phyloP scores from a whole-genome alignment of 2,888 invertebrate species.

The Aplocera efformata region DNA sequence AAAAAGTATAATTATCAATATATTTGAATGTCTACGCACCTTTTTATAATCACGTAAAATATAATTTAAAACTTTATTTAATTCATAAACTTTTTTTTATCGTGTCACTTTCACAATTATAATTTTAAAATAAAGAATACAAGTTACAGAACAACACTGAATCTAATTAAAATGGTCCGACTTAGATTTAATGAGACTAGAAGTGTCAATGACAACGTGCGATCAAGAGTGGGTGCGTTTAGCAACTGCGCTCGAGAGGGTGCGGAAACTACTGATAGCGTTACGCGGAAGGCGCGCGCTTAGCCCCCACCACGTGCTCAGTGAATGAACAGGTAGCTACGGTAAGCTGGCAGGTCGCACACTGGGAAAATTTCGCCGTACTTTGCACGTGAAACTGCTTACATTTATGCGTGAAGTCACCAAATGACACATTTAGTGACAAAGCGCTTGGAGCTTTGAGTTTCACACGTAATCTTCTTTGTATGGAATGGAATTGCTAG shows the following conservation, averaged over 20 bases:
- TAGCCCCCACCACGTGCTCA: slow-evolving; percentile 67
- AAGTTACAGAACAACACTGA: slow-evolving; percentile 22
- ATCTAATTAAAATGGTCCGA: slow-evolving; percentile 29
- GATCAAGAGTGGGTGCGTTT: slow-evolving; percentile 74
- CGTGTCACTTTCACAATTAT: slow-evolving; percentile 17
- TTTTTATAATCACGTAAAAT: slow-evolving; percentile 24
- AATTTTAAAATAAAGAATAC: slow-evolving; percentile 9
- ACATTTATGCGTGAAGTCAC: slow-evolving; percentile 18
- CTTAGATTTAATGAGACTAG: slow-evolving; percentile 51
- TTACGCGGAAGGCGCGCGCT: slow-evolving; percentile 75
- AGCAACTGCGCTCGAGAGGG: slow-evolving; percentile 75
- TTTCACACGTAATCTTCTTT: slow-evolving; percentile 2
- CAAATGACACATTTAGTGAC: slow-evolving; percentile 7
- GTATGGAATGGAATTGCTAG: not conserved
- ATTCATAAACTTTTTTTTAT: slow-evolving; percentile 10
- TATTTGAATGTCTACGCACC: slow-evolving; percentile 40
- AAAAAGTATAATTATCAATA: no score
- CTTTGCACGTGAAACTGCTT: slow-evolving; percentile 27
- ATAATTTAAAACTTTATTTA: no score
- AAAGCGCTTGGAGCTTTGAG: slow-evolving; percentile 6
- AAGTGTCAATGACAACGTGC: slow-evolving; percentile 67
- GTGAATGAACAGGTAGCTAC: slow-evolving; percentile 74
- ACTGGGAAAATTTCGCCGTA: slow-evolving; percentile 32
- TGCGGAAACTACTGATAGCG: slow-evolving; percentile 78
- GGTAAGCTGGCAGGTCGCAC: slow-evolving; percentile 44